Conservation (phyloP, 2,888 invertebrate genomes). For the Piscicola geometra region DNA sequence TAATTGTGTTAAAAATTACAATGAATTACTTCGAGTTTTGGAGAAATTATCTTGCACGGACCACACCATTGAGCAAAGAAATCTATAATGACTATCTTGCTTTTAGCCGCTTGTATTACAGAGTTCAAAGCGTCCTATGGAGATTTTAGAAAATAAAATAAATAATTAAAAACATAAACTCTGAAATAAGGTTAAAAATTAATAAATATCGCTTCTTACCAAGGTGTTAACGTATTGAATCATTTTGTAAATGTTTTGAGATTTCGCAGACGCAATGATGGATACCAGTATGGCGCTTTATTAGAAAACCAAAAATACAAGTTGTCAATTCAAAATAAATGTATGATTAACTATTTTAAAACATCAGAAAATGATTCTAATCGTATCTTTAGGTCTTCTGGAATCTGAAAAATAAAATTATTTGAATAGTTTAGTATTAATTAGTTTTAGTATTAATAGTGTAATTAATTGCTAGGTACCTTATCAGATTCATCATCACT, state of each 20-base stretch:
- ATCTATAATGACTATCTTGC: slow-evolving; percentile 24
- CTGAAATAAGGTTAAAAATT: too few relatives aligned
- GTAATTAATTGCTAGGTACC: too few relatives aligned
- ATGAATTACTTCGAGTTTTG: slow-evolving; percentile 31
- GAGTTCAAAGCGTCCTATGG: slow-evolving; percentile 1
- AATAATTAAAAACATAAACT: too few relatives aligned
- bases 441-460: too few relatives aligned
- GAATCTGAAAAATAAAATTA: not conserved
- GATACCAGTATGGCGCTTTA: not conserved
- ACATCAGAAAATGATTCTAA: not conserved
- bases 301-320: not conserved
- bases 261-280: not conserved
- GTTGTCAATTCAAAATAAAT: not conserved
- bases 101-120: slow-evolving; percentile 2
- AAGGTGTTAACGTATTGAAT: slow-evolving; percentile 5
- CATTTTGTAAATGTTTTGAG: not conserved
- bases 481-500: too few relatives aligned
- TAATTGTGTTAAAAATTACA: too few relatives aligned
- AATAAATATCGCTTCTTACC: not conserved
- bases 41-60: slow-evolving; percentile 30
- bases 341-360: not conserved
- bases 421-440: too few relatives aligned
- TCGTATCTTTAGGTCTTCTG: not conserved
- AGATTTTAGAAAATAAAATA: not conserved
- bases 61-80: slow-evolving; percentile 31